Conservation (phyloP, 2,888 invertebrate genomes). For the Gerosis bhagava region DNA sequence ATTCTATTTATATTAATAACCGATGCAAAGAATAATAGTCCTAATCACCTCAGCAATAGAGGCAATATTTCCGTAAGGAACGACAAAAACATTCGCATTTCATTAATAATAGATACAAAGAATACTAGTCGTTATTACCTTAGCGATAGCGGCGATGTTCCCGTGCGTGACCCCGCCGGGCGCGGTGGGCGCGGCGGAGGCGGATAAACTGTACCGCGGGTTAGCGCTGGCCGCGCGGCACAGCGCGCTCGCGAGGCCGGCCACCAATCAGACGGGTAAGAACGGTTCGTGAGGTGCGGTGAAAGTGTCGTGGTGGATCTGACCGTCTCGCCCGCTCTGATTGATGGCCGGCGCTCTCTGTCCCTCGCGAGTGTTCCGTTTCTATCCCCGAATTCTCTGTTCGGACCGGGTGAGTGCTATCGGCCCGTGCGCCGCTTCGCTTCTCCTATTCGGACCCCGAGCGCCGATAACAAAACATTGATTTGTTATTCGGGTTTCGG, state of each 20-base stretch:
- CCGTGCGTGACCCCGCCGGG: conserved; percentile 49
- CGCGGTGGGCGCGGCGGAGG: conserved; percentile 63
- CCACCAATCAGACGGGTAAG: conserved; percentile 84
- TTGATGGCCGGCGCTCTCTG: conserved; percentile 47
- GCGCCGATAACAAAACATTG: conserved; percentile 46
- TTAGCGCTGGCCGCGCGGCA: conserved; percentile 65
- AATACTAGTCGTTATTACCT: too few species aligned
- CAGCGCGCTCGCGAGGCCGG: conserved; percentile 61
- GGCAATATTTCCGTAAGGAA: too few species aligned
- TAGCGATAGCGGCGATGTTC: too few species aligned
- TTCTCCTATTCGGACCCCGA: conserved; percentile 40
- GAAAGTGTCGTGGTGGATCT: conserved; percentile 71
- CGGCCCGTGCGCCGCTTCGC: conserved; percentile 47
- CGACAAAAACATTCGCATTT: too few species aligned
- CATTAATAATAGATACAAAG: too few species aligned
- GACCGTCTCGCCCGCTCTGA: conserved; percentile 47
- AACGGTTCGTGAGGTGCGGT: conserved; percentile 59
- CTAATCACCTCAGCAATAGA: too few species aligned
- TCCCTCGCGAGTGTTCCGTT: conserved; percentile 38
- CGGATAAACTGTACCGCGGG: conserved; percentile 68
- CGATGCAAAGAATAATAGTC: too few species aligned
- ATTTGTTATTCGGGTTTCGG: conserved; percentile 58
- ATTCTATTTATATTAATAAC: too few species aligned
- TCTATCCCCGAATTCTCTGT: conserved; percentile 45
- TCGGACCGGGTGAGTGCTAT: conserved; percentile 54